Evolutionary conservation across 1,140 invertebrate genomes (phyloP).

Genomic region (Aporrectodea caliginosa): DNA sequence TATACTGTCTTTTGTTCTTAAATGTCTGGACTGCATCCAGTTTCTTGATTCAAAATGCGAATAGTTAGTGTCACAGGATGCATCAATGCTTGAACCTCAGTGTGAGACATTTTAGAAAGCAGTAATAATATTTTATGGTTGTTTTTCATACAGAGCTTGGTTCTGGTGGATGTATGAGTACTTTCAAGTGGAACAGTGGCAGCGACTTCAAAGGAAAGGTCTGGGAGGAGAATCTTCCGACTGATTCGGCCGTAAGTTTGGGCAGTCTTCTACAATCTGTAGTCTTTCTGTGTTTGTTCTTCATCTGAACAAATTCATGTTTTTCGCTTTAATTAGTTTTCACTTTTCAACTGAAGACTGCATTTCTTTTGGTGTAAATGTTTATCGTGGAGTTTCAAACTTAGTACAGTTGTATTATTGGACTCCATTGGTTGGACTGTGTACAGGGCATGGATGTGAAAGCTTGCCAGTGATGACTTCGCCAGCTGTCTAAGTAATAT

Average conservation of each 20-base stretch:
- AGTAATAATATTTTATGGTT: background rate
- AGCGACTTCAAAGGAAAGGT: constrained; percentile 67
- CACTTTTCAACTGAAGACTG: background rate
- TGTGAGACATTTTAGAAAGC: too few species aligned
- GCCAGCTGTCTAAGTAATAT: too few species aligned
- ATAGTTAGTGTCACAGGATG: too few species aligned
- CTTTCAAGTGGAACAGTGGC: constrained; percentile 76
- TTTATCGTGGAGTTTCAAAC: background rate
- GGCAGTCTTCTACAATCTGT: background rate
- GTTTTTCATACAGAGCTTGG: constrained; percentile 61
- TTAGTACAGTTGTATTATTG: background rate
- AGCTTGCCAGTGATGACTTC: too few species aligned
- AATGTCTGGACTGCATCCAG: too few species aligned
- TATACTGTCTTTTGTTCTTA: too few species aligned
- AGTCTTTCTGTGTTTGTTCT: constrained; percentile 12
- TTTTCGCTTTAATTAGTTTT: background rate
- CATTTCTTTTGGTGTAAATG: background rate
- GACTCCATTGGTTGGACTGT: background rate
- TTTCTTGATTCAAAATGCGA: too few species aligned
- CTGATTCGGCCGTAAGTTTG: constrained; percentile 69
- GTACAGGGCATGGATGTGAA: background rate
- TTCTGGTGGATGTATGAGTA: constrained; percentile 73
- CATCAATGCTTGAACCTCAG: too few species aligned
- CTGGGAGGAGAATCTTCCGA: constrained; percentile 74
- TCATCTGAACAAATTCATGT: background rate